Evolutionary conservation across 2,113 vertebrate species (phyloP).

Genomic region (Notarius quadriscutis): DNA sequence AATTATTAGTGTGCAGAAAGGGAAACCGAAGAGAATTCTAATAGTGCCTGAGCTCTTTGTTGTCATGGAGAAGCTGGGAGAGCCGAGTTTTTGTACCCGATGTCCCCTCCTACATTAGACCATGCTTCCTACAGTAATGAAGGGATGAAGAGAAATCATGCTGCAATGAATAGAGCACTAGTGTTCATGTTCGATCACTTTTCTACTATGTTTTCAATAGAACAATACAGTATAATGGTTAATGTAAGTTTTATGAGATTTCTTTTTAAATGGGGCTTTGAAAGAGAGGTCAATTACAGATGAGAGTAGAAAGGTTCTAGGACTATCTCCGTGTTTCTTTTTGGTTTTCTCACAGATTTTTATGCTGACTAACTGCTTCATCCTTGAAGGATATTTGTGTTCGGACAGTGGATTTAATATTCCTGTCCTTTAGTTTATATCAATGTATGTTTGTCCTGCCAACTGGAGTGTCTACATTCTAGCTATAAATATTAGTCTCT

Average conservation of each 20-base stretch:
- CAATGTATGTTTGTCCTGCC: not conserved
- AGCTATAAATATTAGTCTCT: not conserved
- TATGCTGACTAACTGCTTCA: not conserved
- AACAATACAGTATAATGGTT: not conserved
- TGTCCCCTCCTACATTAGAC: constrained; percentile 16
- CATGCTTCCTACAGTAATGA: constrained; percentile 5
- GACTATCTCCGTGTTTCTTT: not conserved
- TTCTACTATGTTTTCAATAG: not conserved
- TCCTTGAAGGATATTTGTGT: not conserved
- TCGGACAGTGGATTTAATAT: not conserved
- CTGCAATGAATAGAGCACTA: constrained; percentile 31
- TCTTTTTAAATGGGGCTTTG: not conserved
- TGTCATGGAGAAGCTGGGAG: constrained; percentile 44
- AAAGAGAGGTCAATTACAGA: constrained; percentile 5
- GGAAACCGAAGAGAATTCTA: constrained; percentile 39
- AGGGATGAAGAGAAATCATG: constrained; percentile 12
- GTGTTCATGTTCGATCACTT: not conserved
- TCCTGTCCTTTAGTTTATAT: not conserved
- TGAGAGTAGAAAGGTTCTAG: not conserved
- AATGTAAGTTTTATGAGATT: not conserved
- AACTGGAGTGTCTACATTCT: not conserved
- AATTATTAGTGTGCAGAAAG: constrained; percentile 33
- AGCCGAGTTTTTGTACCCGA: constrained; percentile 16
- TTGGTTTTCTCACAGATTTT: not conserved
- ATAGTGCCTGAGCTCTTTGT: constrained; percentile 37